Conservation (phyloP, 2,888 invertebrate species). For the Pollenia angustigena region DNA sequence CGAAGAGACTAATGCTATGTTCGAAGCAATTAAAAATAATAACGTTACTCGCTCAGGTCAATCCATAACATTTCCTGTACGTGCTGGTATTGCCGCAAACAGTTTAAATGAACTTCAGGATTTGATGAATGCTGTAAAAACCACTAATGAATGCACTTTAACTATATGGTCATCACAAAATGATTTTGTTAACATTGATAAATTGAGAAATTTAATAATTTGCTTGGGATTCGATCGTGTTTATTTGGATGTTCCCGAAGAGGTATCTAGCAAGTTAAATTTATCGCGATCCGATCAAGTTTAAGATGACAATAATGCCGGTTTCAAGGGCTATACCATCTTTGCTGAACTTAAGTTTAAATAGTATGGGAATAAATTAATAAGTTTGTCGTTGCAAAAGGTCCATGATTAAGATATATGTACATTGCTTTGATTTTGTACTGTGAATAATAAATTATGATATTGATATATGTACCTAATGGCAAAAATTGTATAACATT, state of each 20-base stretch:
- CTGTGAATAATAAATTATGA: no score
- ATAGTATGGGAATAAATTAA: conserved; percentile 78
- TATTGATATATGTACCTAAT: no score
- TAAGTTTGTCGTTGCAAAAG: conserved; percentile 77
- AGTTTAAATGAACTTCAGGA: conserved; percentile 87
- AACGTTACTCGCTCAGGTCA: conserved; percentile 85
- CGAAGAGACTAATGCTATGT: conserved; percentile 89
- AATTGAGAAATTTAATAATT: conserved; percentile 88
- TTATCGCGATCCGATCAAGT: conserved; percentile 71
- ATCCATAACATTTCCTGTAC: conserved; percentile 91
- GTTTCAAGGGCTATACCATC: conserved; percentile 73
- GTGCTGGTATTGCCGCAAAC: conserved; percentile 88
- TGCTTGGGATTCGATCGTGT: conserved; percentile 88
- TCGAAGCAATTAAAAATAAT: conserved; percentile 85
- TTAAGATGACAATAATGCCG: neutral
- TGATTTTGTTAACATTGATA: conserved; percentile 88
- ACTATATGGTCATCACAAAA: conserved; percentile 91
- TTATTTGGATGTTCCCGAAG: conserved; percentile 91
- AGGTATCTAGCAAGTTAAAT: conserved; percentile 85
- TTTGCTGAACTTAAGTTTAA: conserved; percentile 77
- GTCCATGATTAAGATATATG: conserved; percentile 18
- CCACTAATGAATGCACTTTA: conserved; percentile 85
- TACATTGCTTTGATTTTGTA: no score
- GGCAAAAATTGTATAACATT: no score
- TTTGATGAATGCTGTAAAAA: conserved; percentile 85